phyloP scores from a whole-genome alignment of 2,797 vertebrate genomes.

The Setipinna tenuifilis region DNA sequence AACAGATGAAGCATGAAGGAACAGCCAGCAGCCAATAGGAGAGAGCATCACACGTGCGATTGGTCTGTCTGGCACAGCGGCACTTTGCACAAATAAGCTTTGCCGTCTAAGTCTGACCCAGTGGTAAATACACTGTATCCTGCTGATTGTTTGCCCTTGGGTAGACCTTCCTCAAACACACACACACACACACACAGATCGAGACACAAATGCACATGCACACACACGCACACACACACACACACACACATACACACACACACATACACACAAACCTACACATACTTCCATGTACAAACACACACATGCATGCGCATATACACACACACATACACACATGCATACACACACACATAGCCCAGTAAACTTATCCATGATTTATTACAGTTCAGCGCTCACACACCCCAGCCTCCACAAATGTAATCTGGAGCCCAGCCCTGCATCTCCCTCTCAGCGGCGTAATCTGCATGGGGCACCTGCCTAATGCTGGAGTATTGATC shows the following conservation, averaged over 20 bases:
- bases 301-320: neutral
- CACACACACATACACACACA: neutral
- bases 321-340: neutral
- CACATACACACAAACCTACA: neutral
- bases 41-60: neutral
- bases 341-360: neutral
- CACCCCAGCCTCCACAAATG: neutral
- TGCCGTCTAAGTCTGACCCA: neutral
- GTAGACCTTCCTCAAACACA: neutral
- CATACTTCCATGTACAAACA: neutral
- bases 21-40: neutral
- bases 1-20: no score
- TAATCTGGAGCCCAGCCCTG: neutral
- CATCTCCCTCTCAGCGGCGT: neutral
- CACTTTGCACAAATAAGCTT: neutral
- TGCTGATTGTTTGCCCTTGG: slow-evolving; percentile 1
- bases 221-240: neutral
- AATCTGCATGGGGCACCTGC: neutral
- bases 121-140: neutral
- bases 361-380: slow-evolving; percentile 6
- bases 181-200: neutral
- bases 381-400: neutral
- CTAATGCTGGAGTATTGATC: neutral
- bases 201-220: no score
- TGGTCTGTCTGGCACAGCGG: neutral